phyloP scores from a whole-genome alignment of 2,797 vertebrate genomes.

The Pyrocephalus nanus region DNA sequence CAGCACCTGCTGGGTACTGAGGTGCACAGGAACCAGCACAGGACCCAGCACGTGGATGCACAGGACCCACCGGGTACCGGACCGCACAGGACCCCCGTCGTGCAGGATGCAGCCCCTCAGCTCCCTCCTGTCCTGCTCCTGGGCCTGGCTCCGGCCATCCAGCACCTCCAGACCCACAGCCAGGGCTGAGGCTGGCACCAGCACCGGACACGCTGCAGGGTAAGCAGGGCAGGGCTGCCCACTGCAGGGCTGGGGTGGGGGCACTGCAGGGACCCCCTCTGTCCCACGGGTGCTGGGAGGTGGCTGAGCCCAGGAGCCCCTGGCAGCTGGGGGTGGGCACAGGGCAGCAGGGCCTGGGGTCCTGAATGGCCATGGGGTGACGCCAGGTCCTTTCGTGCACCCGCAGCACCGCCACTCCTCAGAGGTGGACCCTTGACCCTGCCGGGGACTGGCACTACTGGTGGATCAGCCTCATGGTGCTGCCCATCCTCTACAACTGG shows the following conservation, averaged over 20 bases:
- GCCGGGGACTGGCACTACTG: slow-evolving; percentile 85
- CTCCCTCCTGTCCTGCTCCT: not conserved
- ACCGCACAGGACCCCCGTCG: accelerated
- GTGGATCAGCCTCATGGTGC: slow-evolving; percentile 88
- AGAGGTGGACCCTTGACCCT: slow-evolving; percentile 81
- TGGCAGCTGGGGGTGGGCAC: accelerated
- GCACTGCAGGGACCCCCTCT: accelerated
- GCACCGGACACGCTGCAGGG: accelerated
- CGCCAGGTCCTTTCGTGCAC: not conserved
- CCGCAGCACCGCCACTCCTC: accelerated
- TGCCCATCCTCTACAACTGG: slow-evolving; percentile 90
- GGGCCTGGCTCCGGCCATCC: accelerated
- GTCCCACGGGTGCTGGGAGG: not conserved
- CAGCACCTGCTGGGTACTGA: accelerated
- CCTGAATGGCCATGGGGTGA: accelerated
- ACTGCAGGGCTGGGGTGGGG: accelerated
- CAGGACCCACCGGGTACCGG: not conserved
- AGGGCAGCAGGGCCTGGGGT: not conserved
- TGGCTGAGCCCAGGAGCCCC: not conserved
- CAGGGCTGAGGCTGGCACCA: accelerated
- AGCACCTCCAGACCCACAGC: accelerated
- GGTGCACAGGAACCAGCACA: not conserved
- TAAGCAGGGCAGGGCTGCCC: not conserved
- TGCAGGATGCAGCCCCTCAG: not conserved
- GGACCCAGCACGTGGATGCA: no score